Base-by-base conservation (phyloP, 2,113 vertebrate species). In the Phocoena sinus region DNA sequence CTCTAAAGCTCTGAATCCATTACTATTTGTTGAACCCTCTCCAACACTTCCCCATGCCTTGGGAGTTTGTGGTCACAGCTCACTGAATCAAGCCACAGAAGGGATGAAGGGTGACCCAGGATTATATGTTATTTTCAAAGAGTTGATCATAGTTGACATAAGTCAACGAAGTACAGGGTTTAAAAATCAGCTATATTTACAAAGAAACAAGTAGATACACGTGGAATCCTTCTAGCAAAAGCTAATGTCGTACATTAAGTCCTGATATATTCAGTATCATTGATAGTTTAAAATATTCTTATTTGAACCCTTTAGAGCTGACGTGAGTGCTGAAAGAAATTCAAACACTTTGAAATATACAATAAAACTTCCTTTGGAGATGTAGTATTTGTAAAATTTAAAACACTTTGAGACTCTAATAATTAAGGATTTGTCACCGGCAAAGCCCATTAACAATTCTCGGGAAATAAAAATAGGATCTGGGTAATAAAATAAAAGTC, bases 31-130 rank as follows among this genome's bases (percentile, higher is more conserved):
- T 73, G 71, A 85, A 89, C 20, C 41, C 38, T 60, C 25, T 85
- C 44, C 65, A 85, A 76, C n/a, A 33, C 79, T 70, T 36, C 68
- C 50, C 18, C 0, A 2, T 11, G 33, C 76, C 18, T 96, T 91
- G 80, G 62, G 91, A 85, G 31, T 70, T 60, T 82, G 44, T 47
- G 44, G 86, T 77, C 47, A 77, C 50, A 94, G 81, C 28, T 95
- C 76, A 93, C 31, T 41, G 89, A 93, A 85, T 94, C 41, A 86
- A 95, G 50, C 56, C 82, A 44, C 25, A 95, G 47, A 85, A 60
- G 44, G 62, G 65, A 70, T 36, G 63, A 79, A 82, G n/a, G 14
- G n/a, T 93, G 68, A 77, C 31, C 41, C 25, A 67, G 28, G 17
- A 25, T 26, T 83, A 18, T n/a, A 33, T 13, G 21, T 13, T 62